phyloP scores from a whole-genome alignment of 1,140 invertebrate genomes.

The Pseudomyrmex cubaensis region DNA sequence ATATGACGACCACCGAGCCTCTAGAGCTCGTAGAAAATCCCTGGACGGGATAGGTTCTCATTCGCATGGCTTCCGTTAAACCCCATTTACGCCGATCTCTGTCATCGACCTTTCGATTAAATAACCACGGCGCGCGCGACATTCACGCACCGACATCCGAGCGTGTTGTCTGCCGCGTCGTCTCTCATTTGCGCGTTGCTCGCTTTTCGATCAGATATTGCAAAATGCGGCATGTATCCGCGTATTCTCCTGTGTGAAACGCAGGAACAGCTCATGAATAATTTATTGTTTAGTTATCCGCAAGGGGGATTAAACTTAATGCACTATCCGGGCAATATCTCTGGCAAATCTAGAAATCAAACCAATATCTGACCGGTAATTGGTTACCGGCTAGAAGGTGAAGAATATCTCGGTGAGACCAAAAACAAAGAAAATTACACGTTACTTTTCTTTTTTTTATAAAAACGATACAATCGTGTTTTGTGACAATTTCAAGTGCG shows the following conservation, averaged over 20 bases:
- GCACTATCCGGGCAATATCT: no score
- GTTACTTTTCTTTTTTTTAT: background rate
- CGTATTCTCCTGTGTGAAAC: background rate
- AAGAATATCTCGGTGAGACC: no score
- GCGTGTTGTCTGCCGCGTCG: background rate
- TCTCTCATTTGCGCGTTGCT: constrained; percentile 71
- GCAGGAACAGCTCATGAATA: background rate
- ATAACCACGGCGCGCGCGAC: constrained; percentile 13
- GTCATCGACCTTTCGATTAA: constrained; percentile 46
- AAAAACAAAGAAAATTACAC: background rate
- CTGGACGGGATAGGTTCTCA: background rate
- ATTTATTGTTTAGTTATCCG: constrained; percentile 6
- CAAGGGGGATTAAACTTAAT: background rate
- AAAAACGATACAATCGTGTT: background rate
- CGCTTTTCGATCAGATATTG: constrained; percentile 43
- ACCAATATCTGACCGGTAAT: no score
- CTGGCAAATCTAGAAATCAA: no score
- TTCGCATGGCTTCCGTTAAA: constrained; percentile 24
- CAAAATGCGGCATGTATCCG: constrained; percentile 37
- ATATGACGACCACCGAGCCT: background rate
- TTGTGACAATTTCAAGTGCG: background rate
- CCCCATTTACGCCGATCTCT: background rate
- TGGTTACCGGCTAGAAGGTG: no score
- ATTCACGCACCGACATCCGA: background rate
- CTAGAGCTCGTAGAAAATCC: constrained; percentile 14